These are phyloP conservation scores for Dolichotis patagonum DNA, from an alignment of 2,113 vertebrate species.

Conservation along the genomic window DNA sequence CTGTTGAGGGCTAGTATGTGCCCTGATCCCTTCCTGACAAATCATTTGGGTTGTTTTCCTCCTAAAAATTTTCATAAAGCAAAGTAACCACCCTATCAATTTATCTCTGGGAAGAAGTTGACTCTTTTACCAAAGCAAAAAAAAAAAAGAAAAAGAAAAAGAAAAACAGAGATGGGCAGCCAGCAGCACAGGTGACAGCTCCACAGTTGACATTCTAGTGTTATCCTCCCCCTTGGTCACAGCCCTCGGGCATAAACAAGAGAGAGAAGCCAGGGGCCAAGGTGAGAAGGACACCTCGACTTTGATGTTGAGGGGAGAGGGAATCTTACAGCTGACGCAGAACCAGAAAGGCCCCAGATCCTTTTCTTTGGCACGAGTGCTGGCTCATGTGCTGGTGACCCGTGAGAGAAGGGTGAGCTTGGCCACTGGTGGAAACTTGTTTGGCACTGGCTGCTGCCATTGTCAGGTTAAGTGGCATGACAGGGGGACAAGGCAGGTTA, in stretches of 20 bases:
- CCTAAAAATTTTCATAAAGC: neutral
- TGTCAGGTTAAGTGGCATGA: neutral
- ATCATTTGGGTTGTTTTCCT: neutral
- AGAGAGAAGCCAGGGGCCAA: neutral
- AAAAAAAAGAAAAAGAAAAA: neutral
- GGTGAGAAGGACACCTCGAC: no score
- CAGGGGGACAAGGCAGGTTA: neutral
- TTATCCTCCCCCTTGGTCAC: no score
- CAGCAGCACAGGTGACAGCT: neutral
- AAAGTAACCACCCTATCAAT: neutral
- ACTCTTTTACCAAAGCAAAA: neutral
- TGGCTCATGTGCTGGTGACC: neutral
- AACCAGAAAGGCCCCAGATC: neutral
- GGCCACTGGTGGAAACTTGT: neutral
- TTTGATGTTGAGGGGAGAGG: neutral
- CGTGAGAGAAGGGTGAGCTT: neutral
- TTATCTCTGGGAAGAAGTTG: neutral
- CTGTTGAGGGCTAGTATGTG: neutral
- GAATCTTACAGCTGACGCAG: neutral
- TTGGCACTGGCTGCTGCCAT: neutral
- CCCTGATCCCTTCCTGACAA: neutral
- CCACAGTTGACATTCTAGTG: neutral
- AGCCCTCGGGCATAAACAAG: neutral
- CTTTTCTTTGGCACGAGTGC: neutral
- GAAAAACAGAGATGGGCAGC: neutral